phyloP scores from a whole-genome alignment of 2,113 vertebrate genomes.

The Dascyllus trimaculatus region DNA sequence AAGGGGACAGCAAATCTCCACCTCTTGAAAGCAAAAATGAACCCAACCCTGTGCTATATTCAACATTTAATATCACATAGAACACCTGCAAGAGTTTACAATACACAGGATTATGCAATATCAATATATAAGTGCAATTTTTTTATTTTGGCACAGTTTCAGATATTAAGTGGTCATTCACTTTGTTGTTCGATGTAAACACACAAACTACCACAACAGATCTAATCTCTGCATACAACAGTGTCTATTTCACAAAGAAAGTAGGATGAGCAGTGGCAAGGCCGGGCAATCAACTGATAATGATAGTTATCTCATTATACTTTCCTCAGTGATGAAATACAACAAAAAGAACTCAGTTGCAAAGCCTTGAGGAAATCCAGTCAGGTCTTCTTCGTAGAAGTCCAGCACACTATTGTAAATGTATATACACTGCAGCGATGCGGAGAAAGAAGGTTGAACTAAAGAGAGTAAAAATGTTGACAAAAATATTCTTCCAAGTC shows the following conservation, averaged over 20 bases:
- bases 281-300: constrained; percentile 17
- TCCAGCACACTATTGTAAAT: background rate
- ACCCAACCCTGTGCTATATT: constrained; percentile 8
- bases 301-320: background rate
- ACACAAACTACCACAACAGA: constrained; percentile 55
- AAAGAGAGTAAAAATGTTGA: background rate
- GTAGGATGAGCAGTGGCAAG: constrained; percentile 26
- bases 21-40: constrained; percentile 3
- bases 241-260: constrained; percentile 39
- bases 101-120: constrained; percentile 52
- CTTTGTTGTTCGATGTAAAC: constrained; percentile 52
- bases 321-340: background rate
- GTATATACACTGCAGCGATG: background rate
- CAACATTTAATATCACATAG: constrained; percentile 40
- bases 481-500: background rate
- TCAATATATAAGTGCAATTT: constrained; percentile 49
- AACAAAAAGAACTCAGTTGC: background rate
- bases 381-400: too few species aligned
- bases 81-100: constrained; percentile 54
- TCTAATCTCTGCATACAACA: constrained; percentile 33
- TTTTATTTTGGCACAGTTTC: constrained; percentile 67
- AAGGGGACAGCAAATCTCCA: background rate
- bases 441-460: background rate
- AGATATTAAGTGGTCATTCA: constrained; percentile 43
- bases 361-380: too few species aligned